phyloP scores from a whole-genome alignment of 1,140 invertebrate genomes.

The Ips typographus region DNA sequence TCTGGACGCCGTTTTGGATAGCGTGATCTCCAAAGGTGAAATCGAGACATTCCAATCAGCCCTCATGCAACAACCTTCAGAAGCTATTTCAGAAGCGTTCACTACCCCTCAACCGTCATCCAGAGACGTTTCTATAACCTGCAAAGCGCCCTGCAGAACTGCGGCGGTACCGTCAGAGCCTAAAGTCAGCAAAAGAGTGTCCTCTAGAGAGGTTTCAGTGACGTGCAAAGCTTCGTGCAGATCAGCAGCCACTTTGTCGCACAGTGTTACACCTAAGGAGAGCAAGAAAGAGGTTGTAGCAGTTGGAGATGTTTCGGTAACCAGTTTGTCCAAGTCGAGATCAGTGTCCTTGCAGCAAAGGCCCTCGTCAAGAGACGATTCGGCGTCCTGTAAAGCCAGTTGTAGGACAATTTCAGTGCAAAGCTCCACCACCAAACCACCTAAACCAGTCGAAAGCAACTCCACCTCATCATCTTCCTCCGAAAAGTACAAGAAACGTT shows the following conservation, averaged over 20 bases:
- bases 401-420: conserved; percentile 26
- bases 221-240: conserved; percentile 17
- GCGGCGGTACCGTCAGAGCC: background rate
- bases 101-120: conserved; percentile 13
- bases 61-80: background rate
- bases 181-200: background rate
- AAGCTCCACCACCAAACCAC: conserved; percentile 5
- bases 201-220: conserved; percentile 15
- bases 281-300: conserved; percentile 1
- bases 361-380: conserved; percentile 27
- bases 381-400: conserved; percentile 25
- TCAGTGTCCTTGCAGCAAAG: conserved; percentile 14
- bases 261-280: background rate
- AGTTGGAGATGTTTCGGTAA: conserved; percentile 18
- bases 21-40: background rate
- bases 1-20: background rate
- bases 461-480: conserved; percentile 17
- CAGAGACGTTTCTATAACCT: conserved; percentile 7
- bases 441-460: too few relatives aligned
- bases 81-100: conserved; percentile 3
- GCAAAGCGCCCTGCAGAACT: conserved; percentile 16
- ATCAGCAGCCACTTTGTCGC: conserved; percentile 1
- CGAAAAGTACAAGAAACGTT: conserved; percentile 2
- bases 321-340: too few relatives aligned
- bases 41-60: background rate